Evolutionary conservation across 2,888 invertebrate species (phyloP), one percentile per base, ranked within the genome.

Genomic region (Drosophila kanekoi): DNA sequence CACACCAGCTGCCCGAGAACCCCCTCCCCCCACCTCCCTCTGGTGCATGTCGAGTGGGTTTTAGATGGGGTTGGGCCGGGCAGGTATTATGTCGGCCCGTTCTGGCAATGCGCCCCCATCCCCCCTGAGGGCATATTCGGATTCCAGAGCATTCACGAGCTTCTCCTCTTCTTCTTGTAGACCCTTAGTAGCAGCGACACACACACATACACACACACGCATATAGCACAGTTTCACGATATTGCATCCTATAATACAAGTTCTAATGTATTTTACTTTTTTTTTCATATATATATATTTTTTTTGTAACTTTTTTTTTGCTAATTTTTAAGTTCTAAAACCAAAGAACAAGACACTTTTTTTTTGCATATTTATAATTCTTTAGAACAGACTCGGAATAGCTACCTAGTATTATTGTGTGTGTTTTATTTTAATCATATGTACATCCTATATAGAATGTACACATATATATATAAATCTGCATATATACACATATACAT

Each of bases 271-370:
- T 56, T 64, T 62, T 20, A 62, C 44, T 52, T 51, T 20, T 13
- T 11, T 48, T 44, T 40, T 33, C 1, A 1, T 18, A 18, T 18
- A 18, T 6, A 23, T 47, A 62, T 32, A 59, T 41, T 49, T 61
- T 66, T 68, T 40, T 63, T 51, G 56, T 44, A 13, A 13, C 74
- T 69, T 79, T 63, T 76, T 75, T 76, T 65, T 57, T 83, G 44
- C 64, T 79, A 64, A 79, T 58, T 64, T 81, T 80, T 90, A 88
- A 90, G 86, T 90, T 89, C 82, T 90, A 82, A 90, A 86, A 89
- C 89, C 89, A 89, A 89, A 89, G 89, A 89, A 83, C 87, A 81
- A 66, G 60, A 72, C 48, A 89, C 72, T 72, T 88, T 82, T 79
- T 79, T 69, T 77, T 75, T 62, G 43, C 59, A 71, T 65, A 76